Evolutionary conservation across 2,888 invertebrate species (phyloP).

Genomic region (Galeopsomyia nigrocyanea): DNA sequence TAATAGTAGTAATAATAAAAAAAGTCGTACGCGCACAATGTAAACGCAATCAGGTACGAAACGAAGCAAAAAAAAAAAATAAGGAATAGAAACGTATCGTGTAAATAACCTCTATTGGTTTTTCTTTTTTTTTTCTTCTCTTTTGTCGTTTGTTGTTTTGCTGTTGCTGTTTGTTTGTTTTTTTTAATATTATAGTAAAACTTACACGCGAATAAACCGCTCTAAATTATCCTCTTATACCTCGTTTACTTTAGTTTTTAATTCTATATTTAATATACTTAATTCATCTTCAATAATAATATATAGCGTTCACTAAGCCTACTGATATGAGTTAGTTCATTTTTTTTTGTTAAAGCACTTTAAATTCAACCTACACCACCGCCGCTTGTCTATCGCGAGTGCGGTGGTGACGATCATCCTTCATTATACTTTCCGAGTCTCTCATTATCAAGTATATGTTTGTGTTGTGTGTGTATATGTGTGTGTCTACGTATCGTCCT

Average conservation of each 20-base stretch:
- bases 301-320: conserved; percentile 61
- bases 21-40: conserved; percentile 41
- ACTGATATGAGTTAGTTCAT: conserved; percentile 67
- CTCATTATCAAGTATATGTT: conserved; percentile 23
- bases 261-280: conserved; percentile 34
- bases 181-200: conserved; percentile 50
- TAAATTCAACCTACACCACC: conserved; percentile 62
- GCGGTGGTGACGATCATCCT: conserved; percentile 14
- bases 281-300: conserved; percentile 41
- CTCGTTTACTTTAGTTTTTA: conserved; percentile 17
- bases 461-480: not conserved
- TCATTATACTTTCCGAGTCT: conserved; percentile 7
- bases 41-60: conserved; percentile 50
- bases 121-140: conserved; percentile 4
- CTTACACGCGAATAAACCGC: conserved; percentile 51
- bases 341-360: conserved; percentile 64
- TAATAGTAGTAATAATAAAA: too few species aligned
- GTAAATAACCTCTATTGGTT: conserved; percentile 43
- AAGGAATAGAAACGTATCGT: conserved; percentile 42
- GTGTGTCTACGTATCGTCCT: not conserved
- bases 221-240: conserved; percentile 49
- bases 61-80: conserved; percentile 3
- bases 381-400: conserved; percentile 27
- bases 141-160: conserved; percentile 45
- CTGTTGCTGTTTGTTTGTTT: conserved; percentile 45